Evolutionary conservation across 2,797 vertebrate species (phyloP).

Genomic region (Sardinella longiceps): DNA sequence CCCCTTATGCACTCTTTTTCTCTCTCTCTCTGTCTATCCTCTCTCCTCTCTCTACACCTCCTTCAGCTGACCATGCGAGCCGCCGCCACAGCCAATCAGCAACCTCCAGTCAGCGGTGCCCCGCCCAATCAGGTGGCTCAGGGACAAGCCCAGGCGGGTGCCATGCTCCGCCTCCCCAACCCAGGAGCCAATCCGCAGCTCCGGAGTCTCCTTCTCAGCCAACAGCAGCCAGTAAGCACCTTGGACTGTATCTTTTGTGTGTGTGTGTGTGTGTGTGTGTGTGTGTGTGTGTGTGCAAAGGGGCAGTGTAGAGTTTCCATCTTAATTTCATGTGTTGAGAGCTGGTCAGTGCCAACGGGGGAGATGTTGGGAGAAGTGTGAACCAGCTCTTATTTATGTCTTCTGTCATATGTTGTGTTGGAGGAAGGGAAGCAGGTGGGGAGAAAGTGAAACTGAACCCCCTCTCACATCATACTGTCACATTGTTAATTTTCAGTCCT

Average conservation of each 20-base stretch:
- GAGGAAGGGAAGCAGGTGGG: not conserved
- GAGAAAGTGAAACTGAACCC: constrained; percentile 30
- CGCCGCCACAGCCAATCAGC: constrained; percentile 71
- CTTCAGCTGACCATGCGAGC: constrained; percentile 78
- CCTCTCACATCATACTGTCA: not conserved
- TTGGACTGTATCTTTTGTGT: not conserved
- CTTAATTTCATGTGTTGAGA: not conserved
- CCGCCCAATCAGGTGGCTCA: constrained; percentile 80
- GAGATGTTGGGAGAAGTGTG: not conserved
- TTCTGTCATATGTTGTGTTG: not conserved
- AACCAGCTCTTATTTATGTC: not conserved
- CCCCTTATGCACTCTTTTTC: not conserved
- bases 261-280: not conserved
- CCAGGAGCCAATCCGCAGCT: constrained; percentile 92
- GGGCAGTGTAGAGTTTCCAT: not conserved
- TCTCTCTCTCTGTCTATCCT: constrained; percentile 22
- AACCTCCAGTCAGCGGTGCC: constrained; percentile 68
- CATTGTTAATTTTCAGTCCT: too few relatives aligned
- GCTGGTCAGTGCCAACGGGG: not conserved
- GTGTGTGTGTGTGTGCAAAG: not conserved
- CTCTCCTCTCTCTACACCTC: constrained; percentile 28
- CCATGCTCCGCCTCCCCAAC: constrained; percentile 86
- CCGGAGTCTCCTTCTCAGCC: constrained; percentile 90
- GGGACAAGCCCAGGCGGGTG: constrained; percentile 73
- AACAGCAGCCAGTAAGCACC: constrained; percentile 85